phyloP scores from a whole-genome alignment of 2,888 invertebrate species.

The Noctuana brunneofusca region DNA sequence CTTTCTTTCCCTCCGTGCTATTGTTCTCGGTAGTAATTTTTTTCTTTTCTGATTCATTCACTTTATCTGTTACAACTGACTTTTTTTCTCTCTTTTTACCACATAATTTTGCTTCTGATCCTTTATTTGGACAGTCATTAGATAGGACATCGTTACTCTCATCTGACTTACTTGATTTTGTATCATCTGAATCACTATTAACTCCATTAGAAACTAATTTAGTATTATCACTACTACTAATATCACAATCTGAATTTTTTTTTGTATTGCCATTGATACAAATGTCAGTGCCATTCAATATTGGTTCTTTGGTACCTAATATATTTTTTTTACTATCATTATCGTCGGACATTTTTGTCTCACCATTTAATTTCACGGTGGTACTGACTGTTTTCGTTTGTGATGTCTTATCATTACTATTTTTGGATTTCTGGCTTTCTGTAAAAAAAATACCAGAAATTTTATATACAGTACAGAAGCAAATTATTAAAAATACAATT shows the following conservation, averaged over 20 bases:
- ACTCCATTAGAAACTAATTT: constrained; percentile 79
- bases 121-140: constrained; percentile 53
- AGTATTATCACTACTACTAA: constrained; percentile 78
- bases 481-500: no score
- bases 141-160: constrained; percentile 54
- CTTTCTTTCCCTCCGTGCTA: constrained; percentile 54
- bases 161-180: constrained; percentile 70
- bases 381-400: constrained; percentile 55
- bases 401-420: constrained; percentile 60
- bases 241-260: constrained; percentile 78
- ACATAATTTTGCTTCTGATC: constrained; percentile 52
- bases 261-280: constrained; percentile 72
- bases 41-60: constrained; percentile 60
- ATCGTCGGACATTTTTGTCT: constrained; percentile 58
- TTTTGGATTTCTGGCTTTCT: constrained; percentile 67
- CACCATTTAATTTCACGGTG: constrained; percentile 63
- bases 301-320: constrained; percentile 75
- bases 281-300: constrained; percentile 71
- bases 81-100: constrained; percentile 72
- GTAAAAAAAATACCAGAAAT: constrained; percentile 41
- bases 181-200: constrained; percentile 69
- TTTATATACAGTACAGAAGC: neutral
- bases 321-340: constrained; percentile 61
- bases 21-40: constrained; percentile 51
- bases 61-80: constrained; percentile 56